These are phyloP conservation scores for Perognathus longimembris DNA, from an alignment of 2,113 vertebrate species.

Conservation along the genomic window DNA sequence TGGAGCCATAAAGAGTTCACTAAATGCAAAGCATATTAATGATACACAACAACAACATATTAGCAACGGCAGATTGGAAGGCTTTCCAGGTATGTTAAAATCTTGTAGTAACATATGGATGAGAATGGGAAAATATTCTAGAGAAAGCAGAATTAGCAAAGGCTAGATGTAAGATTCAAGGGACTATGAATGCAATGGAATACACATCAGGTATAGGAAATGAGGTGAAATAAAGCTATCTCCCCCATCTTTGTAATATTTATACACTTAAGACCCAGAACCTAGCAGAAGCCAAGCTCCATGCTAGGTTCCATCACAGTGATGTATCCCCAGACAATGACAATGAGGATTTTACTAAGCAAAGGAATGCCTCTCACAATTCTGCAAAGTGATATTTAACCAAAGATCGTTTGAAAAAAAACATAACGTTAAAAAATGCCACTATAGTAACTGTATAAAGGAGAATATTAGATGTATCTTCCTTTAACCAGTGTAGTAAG, in stretches of 20 bases:
- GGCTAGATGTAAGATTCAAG: neutral
- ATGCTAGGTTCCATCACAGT: neutral
- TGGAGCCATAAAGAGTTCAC: neutral
- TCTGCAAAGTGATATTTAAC: constrained; percentile 5
- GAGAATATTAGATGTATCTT: neutral
- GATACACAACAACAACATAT: neutral
- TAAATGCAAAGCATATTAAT: neutral
- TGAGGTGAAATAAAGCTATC: neutral
- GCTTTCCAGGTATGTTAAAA: neutral
- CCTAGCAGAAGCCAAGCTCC: neutral
- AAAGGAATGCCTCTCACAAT: neutral
- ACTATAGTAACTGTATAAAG: neutral
- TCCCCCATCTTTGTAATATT: neutral
- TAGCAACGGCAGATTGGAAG: neutral
- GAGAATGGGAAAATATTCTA: neutral
- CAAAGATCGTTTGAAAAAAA: neutral
- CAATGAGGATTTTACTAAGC: neutral
- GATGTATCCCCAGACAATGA: neutral
- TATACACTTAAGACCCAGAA: neutral
- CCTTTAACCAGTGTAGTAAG: neutral
- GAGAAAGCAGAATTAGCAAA: constrained; percentile 12
- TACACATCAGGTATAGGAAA: neutral
- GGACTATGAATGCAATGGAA: neutral
- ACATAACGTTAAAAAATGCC: neutral
- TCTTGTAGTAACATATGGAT: neutral